Evolutionary conservation across 1,140 invertebrate species (phyloP), one percentile per base, ranked within the genome.

Genomic region (Belonocnema kinseyi): DNA sequence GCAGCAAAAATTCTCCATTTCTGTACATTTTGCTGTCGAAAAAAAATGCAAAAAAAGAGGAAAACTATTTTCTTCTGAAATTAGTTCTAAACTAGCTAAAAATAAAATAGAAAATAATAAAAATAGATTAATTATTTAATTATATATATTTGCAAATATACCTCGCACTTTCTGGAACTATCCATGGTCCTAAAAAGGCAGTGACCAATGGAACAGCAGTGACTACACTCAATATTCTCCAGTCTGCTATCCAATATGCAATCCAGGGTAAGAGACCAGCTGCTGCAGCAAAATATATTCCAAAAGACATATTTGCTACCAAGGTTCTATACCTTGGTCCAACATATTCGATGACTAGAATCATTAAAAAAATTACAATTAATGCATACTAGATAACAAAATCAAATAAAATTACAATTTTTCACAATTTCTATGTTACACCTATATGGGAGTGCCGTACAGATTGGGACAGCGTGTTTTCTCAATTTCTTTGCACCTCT

Each of bases 301-400:
- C 96, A 74, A 97, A 97, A 1, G 96, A 96, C 95, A 97, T 96
- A 88, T 97, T 97, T 12, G 96, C 96, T 0, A 97, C 95, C 81
- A 97, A 94, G 0, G 96, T 97, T 51, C 96, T 92, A 92, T 96
- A 97, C 91, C 95, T 95, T 58, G 96, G 96, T 0, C 96, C 96
- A 4, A 97, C 96, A 88, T 97, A 97, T 87, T 97, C 96, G 77
- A 97, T 91, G 56, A 97, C 96, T 97, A 90, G 12, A 91, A 77
- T 16, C 0, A 58, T 19, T 13, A 8, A 54, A 61, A 75, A 76
- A 61, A 50, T 77, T 52, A 33, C 50, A 17, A n/a, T 58, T 58
- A 54, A 26, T 76, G 26, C 16, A n/a, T n/a, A 13, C 17, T 61
- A 21, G 10, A 56, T 16, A 54, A 19, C 5, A 76, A 74, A 54